Conservation (phyloP, 2,888 invertebrate genomes). For the Meganola albula region DNA sequence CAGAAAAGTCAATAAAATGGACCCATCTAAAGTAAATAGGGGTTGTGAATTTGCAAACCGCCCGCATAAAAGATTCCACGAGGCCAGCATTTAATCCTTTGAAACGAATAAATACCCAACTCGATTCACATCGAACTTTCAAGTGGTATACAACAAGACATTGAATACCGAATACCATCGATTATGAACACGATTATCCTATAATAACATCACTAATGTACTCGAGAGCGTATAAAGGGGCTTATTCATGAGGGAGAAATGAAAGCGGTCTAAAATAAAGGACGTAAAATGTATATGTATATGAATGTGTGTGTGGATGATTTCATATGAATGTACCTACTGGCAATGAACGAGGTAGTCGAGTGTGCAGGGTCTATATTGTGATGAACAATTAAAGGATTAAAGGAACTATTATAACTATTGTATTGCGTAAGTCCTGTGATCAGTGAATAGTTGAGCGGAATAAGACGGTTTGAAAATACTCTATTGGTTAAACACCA, state of each 20-base stretch:
- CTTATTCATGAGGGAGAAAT: conserved; percentile 49
- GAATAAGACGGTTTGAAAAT: background rate
- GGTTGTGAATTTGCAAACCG: conserved; percentile 22
- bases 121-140: conserved; percentile 26
- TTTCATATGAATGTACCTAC: conserved; percentile 24
- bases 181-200: conserved; percentile 58
- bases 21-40: conserved; percentile 24
- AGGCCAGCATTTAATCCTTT: conserved; percentile 29
- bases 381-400: conserved; percentile 22
- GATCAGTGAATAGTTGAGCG: background rate
- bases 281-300: conserved; percentile 24
- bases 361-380: conserved; percentile 22
- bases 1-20: too few relatives aligned
- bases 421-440: conserved; percentile 13
- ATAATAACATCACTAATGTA: conserved; percentile 68
- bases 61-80: conserved; percentile 31
- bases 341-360: conserved; percentile 24
- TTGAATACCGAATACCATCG: conserved; percentile 52
- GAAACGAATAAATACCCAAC: conserved; percentile 24
- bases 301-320: conserved; percentile 15
- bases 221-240: conserved; percentile 48
- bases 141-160: conserved; percentile 33
- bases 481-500: too few relatives aligned
- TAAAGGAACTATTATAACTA: conserved; percentile 16
- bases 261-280: conserved; percentile 51